These are phyloP conservation scores for Climacteris rufus DNA, from an alignment of 2,113 vertebrate species.

Conservation along the genomic window DNA sequence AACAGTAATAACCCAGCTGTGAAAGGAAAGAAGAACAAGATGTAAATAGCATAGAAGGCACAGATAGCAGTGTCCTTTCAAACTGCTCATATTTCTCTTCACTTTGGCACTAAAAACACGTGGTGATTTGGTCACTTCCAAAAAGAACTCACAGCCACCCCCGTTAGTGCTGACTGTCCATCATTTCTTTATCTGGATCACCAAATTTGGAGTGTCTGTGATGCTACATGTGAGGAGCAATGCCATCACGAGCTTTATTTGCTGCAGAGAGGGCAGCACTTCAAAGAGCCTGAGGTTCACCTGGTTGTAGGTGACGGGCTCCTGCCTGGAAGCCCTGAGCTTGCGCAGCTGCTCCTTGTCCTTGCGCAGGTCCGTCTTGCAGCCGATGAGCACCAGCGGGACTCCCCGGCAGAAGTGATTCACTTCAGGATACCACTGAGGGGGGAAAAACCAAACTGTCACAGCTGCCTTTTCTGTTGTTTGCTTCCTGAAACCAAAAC, in stretches of 20 bases:
- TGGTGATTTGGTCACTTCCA: neutral
- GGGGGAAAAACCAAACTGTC: neutral
- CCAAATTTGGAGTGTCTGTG: neutral
- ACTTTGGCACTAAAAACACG: neutral
- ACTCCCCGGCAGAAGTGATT: conserved; percentile 87
- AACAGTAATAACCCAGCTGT: neutral
- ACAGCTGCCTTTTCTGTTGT: neutral
- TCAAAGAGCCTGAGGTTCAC: conserved; percentile 19
- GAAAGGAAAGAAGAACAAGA: neutral
- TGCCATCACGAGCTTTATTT: neutral
- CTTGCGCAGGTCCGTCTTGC: conserved; percentile 94
- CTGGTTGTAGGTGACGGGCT: conserved; percentile 88
- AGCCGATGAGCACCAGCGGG: conserved; percentile 91
- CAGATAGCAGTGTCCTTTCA: neutral
- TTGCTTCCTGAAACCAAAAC: neutral
- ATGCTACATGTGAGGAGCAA: neutral
- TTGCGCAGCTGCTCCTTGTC: conserved; percentile 89
- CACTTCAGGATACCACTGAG: conserved; percentile 92
- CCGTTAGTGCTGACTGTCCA: neutral
- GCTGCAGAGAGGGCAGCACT: neutral
- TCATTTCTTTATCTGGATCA: neutral
- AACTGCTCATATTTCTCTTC: neutral
- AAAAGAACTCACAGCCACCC: neutral
- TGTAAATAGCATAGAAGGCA: neutral
- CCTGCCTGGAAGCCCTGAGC: conserved; percentile 79